Conservation (phyloP, 2,888 invertebrate genomes). For the Mylabris sibirica region DNA sequence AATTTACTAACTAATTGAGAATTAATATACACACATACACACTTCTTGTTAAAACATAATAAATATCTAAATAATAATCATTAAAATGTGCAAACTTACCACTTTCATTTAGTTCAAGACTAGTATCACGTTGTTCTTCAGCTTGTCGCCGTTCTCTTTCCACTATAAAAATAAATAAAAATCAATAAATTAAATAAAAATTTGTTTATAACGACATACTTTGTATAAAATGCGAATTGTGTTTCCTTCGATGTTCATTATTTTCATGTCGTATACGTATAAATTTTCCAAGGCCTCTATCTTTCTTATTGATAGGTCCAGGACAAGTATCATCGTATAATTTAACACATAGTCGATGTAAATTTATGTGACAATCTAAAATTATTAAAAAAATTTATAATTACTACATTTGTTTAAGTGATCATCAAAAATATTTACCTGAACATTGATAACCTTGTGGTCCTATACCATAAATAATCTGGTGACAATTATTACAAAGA, state of each 20-base stretch:
- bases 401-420: neutral
- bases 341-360: slow-evolving; percentile 59
- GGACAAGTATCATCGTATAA: slow-evolving; percentile 60
- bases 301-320: slow-evolving; percentile 59
- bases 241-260: slow-evolving; percentile 59
- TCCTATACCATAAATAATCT: slow-evolving; percentile 93
- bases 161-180: slow-evolving; percentile 48
- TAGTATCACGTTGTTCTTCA: slow-evolving; percentile 54
- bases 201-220: slow-evolving; percentile 53
- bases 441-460: slow-evolving; percentile 97
- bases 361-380: slow-evolving; percentile 59
- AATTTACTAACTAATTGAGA: neutral
- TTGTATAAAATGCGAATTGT: slow-evolving; percentile 60
- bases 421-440: slow-evolving; percentile 65
- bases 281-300: slow-evolving; percentile 55
- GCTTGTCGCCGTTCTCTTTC: slow-evolving; percentile 56
- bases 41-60: neutral
- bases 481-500: slow-evolving; percentile 92
- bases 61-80: neutral
- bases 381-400: slow-evolving; percentile 23
- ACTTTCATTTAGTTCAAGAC: slow-evolving; percentile 49
- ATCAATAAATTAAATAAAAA: slow-evolving; percentile 15
- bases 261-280: slow-evolving; percentile 55
- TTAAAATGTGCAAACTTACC: slow-evolving; percentile 47
- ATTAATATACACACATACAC: neutral